Conservation (phyloP, 2,113 vertebrate genomes). For the Cottus gobio region DNA sequence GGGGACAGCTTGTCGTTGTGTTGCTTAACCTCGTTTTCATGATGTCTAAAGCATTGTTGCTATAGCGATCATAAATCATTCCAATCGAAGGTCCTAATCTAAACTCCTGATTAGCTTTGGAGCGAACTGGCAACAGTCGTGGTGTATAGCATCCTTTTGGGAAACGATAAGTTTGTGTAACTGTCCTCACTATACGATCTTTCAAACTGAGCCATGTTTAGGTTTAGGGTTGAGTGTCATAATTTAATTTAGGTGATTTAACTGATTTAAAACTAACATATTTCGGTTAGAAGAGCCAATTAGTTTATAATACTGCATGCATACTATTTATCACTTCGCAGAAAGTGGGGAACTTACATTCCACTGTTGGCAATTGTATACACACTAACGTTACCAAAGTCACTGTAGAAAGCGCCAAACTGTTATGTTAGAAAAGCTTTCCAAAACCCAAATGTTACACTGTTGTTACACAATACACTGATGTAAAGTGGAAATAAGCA, state of each 20-base stretch:
- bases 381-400: background rate
- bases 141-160: background rate
- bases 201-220: background rate
- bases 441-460: background rate
- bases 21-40: constrained; percentile 1
- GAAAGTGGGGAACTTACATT: too few relatives aligned
- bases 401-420: background rate
- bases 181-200: background rate
- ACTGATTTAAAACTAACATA: background rate
- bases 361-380: background rate
- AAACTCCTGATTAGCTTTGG: background rate
- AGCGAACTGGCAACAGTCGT: background rate
- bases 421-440: background rate
- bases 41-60: constrained; percentile 2
- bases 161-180: background rate
- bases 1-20: background rate
- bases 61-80: constrained; percentile 31
- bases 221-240: background rate
- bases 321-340: background rate
- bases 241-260: background rate
- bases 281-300: background rate
- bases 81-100: constrained; percentile 7
- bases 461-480: background rate
- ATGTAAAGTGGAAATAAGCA: background rate
- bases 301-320: too few relatives aligned